Evolutionary conservation across 2,113 vertebrate genomes (phyloP), one percentile per base, ranked within the genome.

Genomic region (Pomatorhinus ruficollis): DNA sequence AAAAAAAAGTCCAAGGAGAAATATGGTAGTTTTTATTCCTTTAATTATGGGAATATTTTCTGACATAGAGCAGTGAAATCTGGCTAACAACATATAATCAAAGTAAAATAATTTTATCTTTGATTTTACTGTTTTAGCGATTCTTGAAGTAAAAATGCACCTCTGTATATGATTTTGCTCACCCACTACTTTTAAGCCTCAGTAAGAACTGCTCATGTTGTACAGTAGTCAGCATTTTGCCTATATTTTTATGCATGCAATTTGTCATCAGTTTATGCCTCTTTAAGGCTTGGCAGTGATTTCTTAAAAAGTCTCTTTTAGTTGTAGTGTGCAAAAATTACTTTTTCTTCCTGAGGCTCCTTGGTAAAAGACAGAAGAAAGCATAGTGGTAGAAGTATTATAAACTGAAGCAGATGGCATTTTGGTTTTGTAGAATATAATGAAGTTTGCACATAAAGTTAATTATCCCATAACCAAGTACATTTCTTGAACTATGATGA

Each of bases 161-260:
- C 45, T 79, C 42, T 69, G 35, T 44, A 12, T 83, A 49, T 2
- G 59, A 44, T 87, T 90, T 52, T 95, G 47, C 78, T 85, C 44
- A 77, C 30, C 19, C 22, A 45, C 35, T 40, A 33, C 59, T 90
- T 95, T 83, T 89, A 94, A 95, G 31, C 31, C 14, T 39, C 84
- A 68, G 42, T 77, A 60, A 90, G 85, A 89, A 47, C 61, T 91
- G 50, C 68, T 75, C 27, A 59, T 40, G n/a, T 90, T 96, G 42
- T 91, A 50, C 59, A 39, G 45, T 53, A 90, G 60, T 85, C 71
- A 92, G 83, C 50, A 94, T 86, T 95, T 87, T 95, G 54, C 71
- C 66, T 90, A 8, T 86, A 64, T 64, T 81, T 91, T 96, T 87
- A 79, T 89, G 50, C n/a, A 90, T 89, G 45, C 47, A 88, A 81